Evolutionary conservation across 2,113 vertebrate species (phyloP).

Genomic region (Prinia subflava): DNA sequence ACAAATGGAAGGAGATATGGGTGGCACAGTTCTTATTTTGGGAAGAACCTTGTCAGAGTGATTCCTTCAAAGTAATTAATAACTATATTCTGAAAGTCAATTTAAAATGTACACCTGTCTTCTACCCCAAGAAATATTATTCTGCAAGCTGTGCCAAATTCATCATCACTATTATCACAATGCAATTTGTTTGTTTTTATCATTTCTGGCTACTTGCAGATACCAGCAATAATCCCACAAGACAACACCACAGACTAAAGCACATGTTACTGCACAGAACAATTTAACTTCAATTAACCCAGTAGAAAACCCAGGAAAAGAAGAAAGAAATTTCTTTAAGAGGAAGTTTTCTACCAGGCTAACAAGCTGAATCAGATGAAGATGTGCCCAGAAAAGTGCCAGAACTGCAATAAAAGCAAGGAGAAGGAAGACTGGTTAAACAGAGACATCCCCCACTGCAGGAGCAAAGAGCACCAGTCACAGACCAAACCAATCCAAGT

Average conservation of each 20-base stretch:
- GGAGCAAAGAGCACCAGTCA: not conserved
- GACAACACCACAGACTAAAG: not conserved
- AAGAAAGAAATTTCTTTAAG: not conserved
- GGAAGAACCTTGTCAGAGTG: not conserved
- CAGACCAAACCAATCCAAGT: not conserved
- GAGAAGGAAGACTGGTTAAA: not conserved
- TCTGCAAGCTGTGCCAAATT: not conserved
- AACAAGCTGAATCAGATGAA: not conserved
- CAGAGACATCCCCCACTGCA: not conserved
- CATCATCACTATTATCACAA: not conserved
- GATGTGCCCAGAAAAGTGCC: not conserved
- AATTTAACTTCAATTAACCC: not conserved
- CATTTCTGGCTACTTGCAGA: not conserved
- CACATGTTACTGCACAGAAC: not conserved
- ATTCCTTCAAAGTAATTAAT: not conserved
- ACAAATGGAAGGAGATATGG: not conserved
- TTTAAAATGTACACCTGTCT: not conserved
- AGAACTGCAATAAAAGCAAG: not conserved
- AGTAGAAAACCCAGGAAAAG: not conserved
- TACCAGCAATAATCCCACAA: not conserved
- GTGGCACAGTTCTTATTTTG: not conserved
- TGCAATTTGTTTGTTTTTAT: not conserved
- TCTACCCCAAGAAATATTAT: not conserved
- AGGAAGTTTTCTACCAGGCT: not conserved
- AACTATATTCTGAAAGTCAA: not conserved